phyloP scores from a whole-genome alignment of 2,888 invertebrate genomes.

The Pocota personata region DNA sequence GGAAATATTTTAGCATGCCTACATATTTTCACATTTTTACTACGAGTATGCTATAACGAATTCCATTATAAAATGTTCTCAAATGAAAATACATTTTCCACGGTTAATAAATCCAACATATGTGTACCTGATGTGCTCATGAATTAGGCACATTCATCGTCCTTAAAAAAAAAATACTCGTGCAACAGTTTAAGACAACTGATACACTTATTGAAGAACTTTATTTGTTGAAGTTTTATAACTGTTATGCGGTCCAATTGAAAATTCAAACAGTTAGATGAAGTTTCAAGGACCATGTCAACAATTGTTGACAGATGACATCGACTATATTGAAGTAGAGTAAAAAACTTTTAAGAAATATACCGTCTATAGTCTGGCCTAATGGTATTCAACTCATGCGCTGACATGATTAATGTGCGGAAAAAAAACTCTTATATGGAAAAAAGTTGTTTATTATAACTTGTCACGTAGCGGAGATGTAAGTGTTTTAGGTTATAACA shows the following conservation, averaged over 20 bases:
- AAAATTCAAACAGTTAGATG: background rate
- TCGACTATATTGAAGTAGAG: background rate
- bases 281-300: background rate
- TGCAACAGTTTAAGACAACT: background rate
- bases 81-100: conserved; percentile 4
- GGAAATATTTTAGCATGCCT: background rate
- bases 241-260: background rate
- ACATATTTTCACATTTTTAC: background rate
- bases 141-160: background rate
- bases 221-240: background rate
- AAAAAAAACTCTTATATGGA: background rate
- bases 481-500: background rate
- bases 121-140: background rate
- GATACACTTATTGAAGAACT: background rate
- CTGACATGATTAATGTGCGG: background rate
- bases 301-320: background rate
- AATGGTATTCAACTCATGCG: background rate
- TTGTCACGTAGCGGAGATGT: background rate
- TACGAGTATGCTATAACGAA: background rate
- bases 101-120: background rate
- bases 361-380: background rate
- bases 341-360: background rate
- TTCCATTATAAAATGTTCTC: background rate
- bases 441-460: background rate
- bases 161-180: background rate